phyloP scores from a whole-genome alignment of 2,888 invertebrate genomes.

The Plebejus melissa region DNA sequence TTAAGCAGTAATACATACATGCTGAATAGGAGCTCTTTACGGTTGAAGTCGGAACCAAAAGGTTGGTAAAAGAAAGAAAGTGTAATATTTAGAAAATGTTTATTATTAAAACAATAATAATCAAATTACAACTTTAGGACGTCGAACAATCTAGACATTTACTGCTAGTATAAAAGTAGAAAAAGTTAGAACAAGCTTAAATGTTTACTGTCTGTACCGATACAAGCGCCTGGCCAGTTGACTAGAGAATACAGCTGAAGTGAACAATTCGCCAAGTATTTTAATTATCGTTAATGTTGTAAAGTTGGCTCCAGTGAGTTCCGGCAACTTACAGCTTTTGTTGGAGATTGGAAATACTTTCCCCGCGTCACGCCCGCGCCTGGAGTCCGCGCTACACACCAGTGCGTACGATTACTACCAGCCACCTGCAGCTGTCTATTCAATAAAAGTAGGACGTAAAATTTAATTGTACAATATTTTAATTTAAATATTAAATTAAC shows the following conservation, averaged over 20 bases:
- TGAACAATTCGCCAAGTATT: slow-evolving; percentile 1
- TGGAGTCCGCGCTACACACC: not conserved
- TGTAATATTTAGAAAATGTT: not conserved
- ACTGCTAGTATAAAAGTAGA: not conserved
- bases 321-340: not conserved
- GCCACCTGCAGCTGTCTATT: too few species aligned
- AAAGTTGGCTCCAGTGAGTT: not conserved
- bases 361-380: not conserved
- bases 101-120: not conserved
- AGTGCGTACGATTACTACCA: not conserved
- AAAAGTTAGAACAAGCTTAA: not conserved
- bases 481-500: too few species aligned
- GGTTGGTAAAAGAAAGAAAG: too few species aligned
- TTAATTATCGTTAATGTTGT: slow-evolving; percentile 14
- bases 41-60: not conserved
- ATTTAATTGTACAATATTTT: too few species aligned
- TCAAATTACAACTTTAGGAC: not conserved
- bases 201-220: not conserved
- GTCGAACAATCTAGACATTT: not conserved
- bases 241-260: not conserved
- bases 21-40: not conserved
- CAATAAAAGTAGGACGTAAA: not conserved
- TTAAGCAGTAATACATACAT: too few species aligned
- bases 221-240: not conserved
- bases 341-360: slow-evolving; percentile 6